These are phyloP conservation scores for Cnemophilus loriae DNA, from an alignment of 2,113 vertebrate genomes.

Conservation along the genomic window DNA sequence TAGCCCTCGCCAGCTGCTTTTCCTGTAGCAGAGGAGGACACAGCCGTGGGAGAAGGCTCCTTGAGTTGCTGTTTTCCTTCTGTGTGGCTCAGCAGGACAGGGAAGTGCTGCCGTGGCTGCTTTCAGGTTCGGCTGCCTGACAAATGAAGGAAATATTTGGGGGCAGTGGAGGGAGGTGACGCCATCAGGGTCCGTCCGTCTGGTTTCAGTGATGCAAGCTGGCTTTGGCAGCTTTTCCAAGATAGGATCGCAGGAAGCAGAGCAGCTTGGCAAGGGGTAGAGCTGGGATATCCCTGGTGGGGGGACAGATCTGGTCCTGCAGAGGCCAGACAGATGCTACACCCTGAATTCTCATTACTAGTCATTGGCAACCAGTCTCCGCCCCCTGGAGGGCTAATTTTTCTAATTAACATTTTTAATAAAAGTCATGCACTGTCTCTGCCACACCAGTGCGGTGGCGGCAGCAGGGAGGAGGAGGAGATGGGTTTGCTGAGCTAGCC, in stretches of 20 bases:
- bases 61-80: neutral
- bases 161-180: neutral
- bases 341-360: neutral
- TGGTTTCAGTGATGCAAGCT: neutral
- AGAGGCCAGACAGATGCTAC: neutral
- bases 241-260: neutral
- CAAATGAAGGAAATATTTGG: conserved; percentile 1
- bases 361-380: neutral
- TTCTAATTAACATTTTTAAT: conserved; percentile 31
- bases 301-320: neutral
- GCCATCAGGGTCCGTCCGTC: neutral
- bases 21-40: neutral
- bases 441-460: rapidly evolving
- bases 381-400: neutral
- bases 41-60: neutral
- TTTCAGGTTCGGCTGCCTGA: neutral
- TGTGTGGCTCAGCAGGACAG: neutral
- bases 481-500: neutral
- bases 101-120: neutral
- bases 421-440: neutral
- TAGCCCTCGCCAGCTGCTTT: neutral
- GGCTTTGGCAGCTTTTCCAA: neutral
- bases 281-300: conserved; percentile 53
- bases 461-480: neutral
- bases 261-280: neutral